Base-by-base conservation (phyloP, 2,888 invertebrate genomes). In the Drosophila tripunctata region DNA sequence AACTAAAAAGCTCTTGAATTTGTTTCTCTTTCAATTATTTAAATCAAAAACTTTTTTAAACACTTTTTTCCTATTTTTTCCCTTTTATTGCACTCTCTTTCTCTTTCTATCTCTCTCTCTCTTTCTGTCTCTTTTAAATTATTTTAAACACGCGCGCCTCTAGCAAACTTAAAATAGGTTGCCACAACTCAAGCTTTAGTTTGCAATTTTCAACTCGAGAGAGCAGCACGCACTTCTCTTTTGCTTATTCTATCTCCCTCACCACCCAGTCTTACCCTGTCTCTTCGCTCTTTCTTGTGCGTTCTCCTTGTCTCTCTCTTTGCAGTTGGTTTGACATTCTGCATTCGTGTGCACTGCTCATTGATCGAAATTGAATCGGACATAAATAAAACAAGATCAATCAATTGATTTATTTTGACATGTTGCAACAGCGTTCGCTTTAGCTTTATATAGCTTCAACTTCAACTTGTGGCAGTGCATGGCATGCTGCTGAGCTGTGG, bases 361-460 rank as follows among this genome's bases (percentile, higher is more conserved):
- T 88, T 90, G 90, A 90, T 90, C 88, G 90, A 89, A 90, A 90
- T 90, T 89, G 89, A 90, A 91, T 90, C 89, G 90, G 91, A 91
- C 91, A 90, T 91, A 91, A 91, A 91, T 91, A 91, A 91, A 91
- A 91, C 90, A 88, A 91, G 90, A 91, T 90, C 91, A 91, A 90
- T 91, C 91, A 91, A 90, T 90, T 91, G 91, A 91, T 91, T 91
- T 90, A 90, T 91, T 90, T 91, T 90, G 91, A 90, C 90, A 88
- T 85, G 83, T 82, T 85, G 89, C 87, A 85, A 86, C 84, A 83
- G 78, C 69, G 86, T 45, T 52, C 41, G 66, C 56, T 48, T 14
- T 48, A 45, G 55, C 63, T 60, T 3, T 65, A n/a, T n/a, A n/a
- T n/a, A 58, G 21, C 55, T 47, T n/a, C 61, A 36, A 40, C 60